Conservation (phyloP, 2,888 invertebrate genomes). For the Apeira syringaria region DNA sequence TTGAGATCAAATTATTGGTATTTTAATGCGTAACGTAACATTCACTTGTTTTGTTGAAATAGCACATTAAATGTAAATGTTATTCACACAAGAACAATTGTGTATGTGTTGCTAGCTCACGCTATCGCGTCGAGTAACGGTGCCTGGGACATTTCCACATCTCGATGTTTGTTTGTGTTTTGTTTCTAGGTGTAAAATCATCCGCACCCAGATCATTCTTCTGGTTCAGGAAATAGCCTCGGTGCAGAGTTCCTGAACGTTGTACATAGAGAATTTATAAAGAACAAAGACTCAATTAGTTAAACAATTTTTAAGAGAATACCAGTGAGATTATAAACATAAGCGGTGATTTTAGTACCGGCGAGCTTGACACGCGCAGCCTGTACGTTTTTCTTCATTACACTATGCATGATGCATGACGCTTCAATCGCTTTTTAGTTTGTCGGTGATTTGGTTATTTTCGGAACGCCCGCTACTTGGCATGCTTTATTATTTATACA, state of each 20-base stretch:
- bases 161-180: conserved; percentile 74
- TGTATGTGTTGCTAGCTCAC: conserved; percentile 7
- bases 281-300: conserved; percentile 83
- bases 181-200: conserved; percentile 83
- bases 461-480: conserved; percentile 17
- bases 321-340: conserved; percentile 81
- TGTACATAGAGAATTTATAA: conserved; percentile 74
- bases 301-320: conserved; percentile 70
- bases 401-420: conserved; percentile 48
- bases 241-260: conserved; percentile 73
- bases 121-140: conserved; percentile 38
- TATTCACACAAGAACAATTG: conserved; percentile 28
- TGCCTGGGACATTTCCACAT: conserved; percentile 62
- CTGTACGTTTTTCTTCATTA: conserved; percentile 73
- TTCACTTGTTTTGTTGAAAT: conserved; percentile 25
- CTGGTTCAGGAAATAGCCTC: conserved; percentile 82
- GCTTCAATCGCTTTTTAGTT: conserved; percentile 27
- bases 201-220: conserved; percentile 82
- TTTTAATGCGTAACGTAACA: conserved; percentile 9
- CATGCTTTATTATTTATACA: conserved; percentile 18
- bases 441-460: conserved; percentile 10
- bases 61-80: conserved; percentile 33
- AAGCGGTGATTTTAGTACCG: conserved; percentile 81
- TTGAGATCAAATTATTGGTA: not conserved
- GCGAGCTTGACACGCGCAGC: conserved; percentile 70